Evolutionary conservation across 2,888 invertebrate species (phyloP), one percentile per base, ranked within the genome.

Genomic region (Teleiodes luculella): DNA sequence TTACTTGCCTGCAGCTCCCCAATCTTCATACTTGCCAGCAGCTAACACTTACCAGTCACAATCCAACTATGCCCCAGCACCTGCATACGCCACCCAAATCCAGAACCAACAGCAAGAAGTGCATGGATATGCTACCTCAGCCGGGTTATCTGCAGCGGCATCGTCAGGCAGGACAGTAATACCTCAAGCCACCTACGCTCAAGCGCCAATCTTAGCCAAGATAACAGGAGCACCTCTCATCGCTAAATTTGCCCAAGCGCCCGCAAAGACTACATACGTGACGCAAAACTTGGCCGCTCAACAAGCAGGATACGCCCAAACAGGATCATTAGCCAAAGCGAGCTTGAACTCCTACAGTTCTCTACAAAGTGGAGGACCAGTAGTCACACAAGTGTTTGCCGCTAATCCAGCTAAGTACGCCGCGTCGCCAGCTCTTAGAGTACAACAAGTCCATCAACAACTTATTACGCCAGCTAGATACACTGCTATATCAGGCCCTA

Each of bases 61-160:
- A 6, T 56, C 74, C n/a, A 76, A 75, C 61, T 71, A 72, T 57
- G 72, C 80, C 64, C 50, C 70, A 48, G 62, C 74, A 50, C 64
- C 74, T 53, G 62, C 64, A 53, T 72, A 64, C 35, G 62, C 73
- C 3, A 37, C 63, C 7, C 72, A 71, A 73, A 10, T 24, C 3
- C 48, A 36, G 20, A 18, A 18, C 30, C 47, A 31, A 14, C 51
- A 56, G 14, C 89, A 64, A 70, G 91, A 91, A 61, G 80, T 80
- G 14, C 91, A 92, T 56, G 91, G 92, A 60, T 91, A 92, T 56
- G 82, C 90, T 6, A 91, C 91, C 30, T 83, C 91, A 11, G 88
- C 90, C 3, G 90, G 89, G 5, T 80, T 91, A 0, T 91, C 92
- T 3, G 72, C 76, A 20, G 76, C 68, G 30, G 69, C 76, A 2